Conservation (phyloP, 2,888 invertebrate genomes). For the Serripes groenlandicus region DNA sequence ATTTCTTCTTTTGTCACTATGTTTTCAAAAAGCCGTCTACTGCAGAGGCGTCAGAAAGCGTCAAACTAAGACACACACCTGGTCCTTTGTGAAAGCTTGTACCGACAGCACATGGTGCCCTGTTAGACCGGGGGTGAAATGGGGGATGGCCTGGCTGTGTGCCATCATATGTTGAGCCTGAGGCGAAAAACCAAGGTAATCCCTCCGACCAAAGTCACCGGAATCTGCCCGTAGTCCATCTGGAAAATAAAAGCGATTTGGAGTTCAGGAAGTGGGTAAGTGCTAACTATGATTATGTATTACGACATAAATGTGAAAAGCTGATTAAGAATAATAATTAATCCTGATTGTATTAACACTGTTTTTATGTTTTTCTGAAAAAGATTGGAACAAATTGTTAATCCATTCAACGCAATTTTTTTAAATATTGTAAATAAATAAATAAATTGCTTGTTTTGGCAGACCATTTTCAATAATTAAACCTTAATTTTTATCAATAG, state of each 20-base stretch:
- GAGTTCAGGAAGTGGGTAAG: not conserved
- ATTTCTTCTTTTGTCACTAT: not conserved
- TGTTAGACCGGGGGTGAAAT: conserved; percentile 77
- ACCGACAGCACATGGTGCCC: conserved; percentile 95
- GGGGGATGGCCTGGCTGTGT: conserved; percentile 59
- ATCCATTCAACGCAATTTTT: not conserved
- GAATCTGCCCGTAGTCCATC: conserved; percentile 21
- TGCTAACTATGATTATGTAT: too few relatives aligned
- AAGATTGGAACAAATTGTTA: too few relatives aligned
- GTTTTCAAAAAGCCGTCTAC: not conserved
- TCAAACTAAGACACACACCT: conserved; percentile 72
- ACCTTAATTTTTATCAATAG: too few relatives aligned
- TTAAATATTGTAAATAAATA: not conserved
- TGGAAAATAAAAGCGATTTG: conserved; percentile 2
- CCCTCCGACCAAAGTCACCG: conserved; percentile 25
- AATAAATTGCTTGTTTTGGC: not conserved
- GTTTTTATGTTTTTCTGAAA: too few relatives aligned
- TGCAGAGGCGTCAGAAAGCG: not conserved
- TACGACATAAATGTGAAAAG: too few relatives aligned
- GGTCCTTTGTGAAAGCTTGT: conserved; percentile 94
- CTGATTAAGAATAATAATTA: too few relatives aligned
- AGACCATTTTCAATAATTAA: too few relatives aligned
- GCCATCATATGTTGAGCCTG: conserved; percentile 33
- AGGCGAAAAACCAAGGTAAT: conserved; percentile 57
- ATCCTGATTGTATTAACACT: too few relatives aligned